Base-by-base conservation (phyloP, 2,113 vertebrate species). In the Tenrec ecaudatus region DNA sequence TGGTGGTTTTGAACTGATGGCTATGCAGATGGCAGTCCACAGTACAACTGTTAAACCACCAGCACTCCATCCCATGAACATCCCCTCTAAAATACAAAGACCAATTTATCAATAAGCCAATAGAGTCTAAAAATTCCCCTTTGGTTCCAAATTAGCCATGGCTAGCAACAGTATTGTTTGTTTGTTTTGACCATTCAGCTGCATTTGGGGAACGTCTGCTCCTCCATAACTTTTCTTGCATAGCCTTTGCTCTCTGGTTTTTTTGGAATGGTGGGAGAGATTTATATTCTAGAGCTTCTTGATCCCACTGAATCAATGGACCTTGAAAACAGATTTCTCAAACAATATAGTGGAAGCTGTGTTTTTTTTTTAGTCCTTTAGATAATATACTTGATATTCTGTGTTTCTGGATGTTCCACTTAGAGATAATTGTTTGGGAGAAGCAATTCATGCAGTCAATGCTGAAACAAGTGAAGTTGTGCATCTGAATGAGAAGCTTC, bases 351-450 rank as follows among this genome's bases (percentile, higher is more conserved):
- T 33, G 86, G 57, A 91, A 92, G 64, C 76, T 82, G 38, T 40
- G 47, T 57, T 69, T 86, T 90, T 53, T 76, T 89, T 90, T 53
- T 84, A 62, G 19, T 62, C 73, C 36, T 82, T 84, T 62, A 62
- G 60, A 23, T 12, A 23, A 82, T 82, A 75, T 90, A 43, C 19
- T 20, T 77, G 29, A 23, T 14, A 78, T 79, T 94, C 31, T 82
- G 27, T 91, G 62, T 93, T 94, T 95, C 47, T 89, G 38, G 76
- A 58, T 29, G 86, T 81, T 82, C 88, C 2, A 31, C 33, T 87
- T 47, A 73, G 25, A 86, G 29, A 79, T 92, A 83, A 96, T 82
- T 88, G 19, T 73, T 81, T 93, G 36, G 25, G 76, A 96, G 53
- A 91, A 93, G 33, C 36, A 83, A 29, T 84, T 93, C 92, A 90